Base-by-base conservation (phyloP, 1,140 invertebrate species). In the Gryllus bimaculatus region DNA sequence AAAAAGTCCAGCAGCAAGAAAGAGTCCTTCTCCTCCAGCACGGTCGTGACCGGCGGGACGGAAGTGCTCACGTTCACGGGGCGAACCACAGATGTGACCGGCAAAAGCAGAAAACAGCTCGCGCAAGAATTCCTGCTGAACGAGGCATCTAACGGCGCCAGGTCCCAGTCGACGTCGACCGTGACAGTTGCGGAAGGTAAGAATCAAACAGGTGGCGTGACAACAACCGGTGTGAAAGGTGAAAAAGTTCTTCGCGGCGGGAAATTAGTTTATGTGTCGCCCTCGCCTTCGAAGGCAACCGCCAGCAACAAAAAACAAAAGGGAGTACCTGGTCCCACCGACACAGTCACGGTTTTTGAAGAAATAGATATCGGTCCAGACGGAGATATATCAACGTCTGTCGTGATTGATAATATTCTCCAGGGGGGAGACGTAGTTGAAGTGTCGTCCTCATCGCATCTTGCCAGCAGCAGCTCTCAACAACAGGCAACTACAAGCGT, bases 1-100 rank as follows among this genome's bases (percentile, higher is more conserved):
- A 78, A 8, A 10, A 78, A 73, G 47, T 74, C 78, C 21, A 78
- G 49, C 18, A 78, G 78, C 66, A 78, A 18, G 12, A 74, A 73
- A 73, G 78, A 78, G 39, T 73, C 54, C 13, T 15, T 78, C 48
- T 73, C 54, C 73, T 49, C 47, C 26, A 47, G 47, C 20, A 73
- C 66, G 6, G 78, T 78, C 10, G 66, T 78, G 12, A 48, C 73
- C n/a, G 54, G 39, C 20, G 78, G 78, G 15, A 74, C 49, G 10
- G 78, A 74, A 8, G n/a, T 78, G 0, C 8, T 78, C 49, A 78
- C 49, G 12, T 73, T 26, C 74, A 7, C 74, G 20, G 47, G 20
- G 20, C 39, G 5, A 5, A n/a, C 66, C 20, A 78, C 5, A 39
- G 26, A 39, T 39, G 26, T 39, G n/a, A 21, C 54, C 54, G 54